phyloP scores from a whole-genome alignment of 1,140 invertebrate genomes.

The Orius insidiosus region DNA sequence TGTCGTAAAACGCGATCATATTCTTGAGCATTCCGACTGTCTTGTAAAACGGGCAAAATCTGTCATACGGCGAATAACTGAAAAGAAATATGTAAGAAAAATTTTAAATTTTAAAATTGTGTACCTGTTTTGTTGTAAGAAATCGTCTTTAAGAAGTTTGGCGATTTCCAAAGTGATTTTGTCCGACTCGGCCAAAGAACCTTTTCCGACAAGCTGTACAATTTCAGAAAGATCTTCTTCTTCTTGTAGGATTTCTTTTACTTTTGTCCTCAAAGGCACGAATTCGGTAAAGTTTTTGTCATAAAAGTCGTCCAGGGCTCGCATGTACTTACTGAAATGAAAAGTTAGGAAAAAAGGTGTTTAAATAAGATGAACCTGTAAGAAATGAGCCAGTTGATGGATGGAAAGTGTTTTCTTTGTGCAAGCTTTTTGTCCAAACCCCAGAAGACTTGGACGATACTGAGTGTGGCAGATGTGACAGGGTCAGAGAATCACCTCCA shows the following conservation, averaged over 20 bases:
- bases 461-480: conserved; percentile 94
- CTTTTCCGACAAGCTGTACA: conserved; percentile 98
- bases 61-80: conserved; percentile 88
- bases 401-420: conserved; percentile 99
- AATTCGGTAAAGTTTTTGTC: conserved; percentile 99
- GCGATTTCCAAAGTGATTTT: conserved; percentile 99
- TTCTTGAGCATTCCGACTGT: conserved; percentile 97
- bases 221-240: conserved; percentile 99
- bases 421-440: conserved; percentile 98
- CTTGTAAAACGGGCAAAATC: conserved; percentile 99
- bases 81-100: too few species aligned
- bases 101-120: too few species aligned
- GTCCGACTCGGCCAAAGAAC: conserved; percentile 93
- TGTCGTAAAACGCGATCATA: conserved; percentile 97
- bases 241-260: conserved; percentile 95
- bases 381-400: conserved; percentile 99
- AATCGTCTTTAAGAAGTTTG: conserved; percentile 97
- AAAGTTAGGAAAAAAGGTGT: background rate
- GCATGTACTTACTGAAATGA: conserved; percentile 84
- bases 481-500: conserved; percentile 99
- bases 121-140: conserved; percentile 92
- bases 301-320: conserved; percentile 96
- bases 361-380: conserved; percentile 51
- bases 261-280: conserved; percentile 81
- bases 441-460: conserved; percentile 99